Conservation (phyloP, 2,113 vertebrate species). For the Cyphomyrus discorhynchus region DNA sequence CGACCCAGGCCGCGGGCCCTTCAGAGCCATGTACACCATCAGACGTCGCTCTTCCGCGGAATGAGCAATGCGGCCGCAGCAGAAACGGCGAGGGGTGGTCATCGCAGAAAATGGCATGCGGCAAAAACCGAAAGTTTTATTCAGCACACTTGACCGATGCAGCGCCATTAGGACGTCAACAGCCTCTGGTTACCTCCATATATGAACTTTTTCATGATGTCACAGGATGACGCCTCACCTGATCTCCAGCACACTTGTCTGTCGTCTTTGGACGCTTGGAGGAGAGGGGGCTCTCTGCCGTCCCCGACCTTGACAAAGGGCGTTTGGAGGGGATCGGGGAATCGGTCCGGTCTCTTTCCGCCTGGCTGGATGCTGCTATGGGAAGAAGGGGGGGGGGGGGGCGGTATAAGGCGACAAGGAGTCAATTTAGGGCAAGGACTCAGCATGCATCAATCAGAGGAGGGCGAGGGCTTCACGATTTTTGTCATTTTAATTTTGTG, state of each 20-base stretch:
- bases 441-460: constrained; percentile 49
- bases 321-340: constrained; percentile 75
- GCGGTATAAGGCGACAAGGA: constrained; percentile 1
- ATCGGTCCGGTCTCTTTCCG: constrained; percentile 79
- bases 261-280: constrained; percentile 81
- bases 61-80: constrained; percentile 57
- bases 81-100: constrained; percentile 48
- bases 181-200: background rate
- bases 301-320: constrained; percentile 69
- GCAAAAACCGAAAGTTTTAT: constrained; percentile 38
- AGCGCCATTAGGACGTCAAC: background rate
- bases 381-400: constrained; percentile 16
- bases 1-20: constrained; percentile 42
- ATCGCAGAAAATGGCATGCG: constrained; percentile 40
- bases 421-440: constrained; percentile 41
- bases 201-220: background rate
- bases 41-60: constrained; percentile 64
- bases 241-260: constrained; percentile 81
- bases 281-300: constrained; percentile 73
- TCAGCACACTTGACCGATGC: background rate
- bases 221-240: constrained; percentile 66
- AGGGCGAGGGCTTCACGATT: constrained; percentile 40
- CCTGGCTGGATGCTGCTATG: constrained; percentile 68
- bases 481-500: constrained; percentile 37
- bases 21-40: constrained; percentile 66